Conservation (phyloP, 1,140 invertebrate species). For the Drosophila sp. region DNA sequence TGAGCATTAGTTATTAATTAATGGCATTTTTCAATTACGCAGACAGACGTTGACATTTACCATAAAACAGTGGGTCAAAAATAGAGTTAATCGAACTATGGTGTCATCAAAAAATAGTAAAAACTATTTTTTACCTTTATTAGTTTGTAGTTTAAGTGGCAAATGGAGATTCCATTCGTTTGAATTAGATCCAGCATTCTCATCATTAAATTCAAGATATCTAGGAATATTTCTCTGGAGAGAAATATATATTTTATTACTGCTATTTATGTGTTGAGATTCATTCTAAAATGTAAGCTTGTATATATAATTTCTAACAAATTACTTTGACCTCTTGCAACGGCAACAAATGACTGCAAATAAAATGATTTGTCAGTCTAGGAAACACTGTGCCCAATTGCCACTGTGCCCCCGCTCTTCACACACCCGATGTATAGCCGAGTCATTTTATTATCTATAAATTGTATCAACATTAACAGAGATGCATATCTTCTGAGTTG, state of each 20-base stretch:
- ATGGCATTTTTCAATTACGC: constrained; percentile 78
- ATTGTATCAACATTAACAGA: constrained; percentile 63
- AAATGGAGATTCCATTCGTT: no score
- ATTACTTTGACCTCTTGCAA: background rate
- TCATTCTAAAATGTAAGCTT: no score
- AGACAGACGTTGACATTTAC: constrained; percentile 67
- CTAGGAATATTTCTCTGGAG: no score
- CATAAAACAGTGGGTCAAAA: constrained; percentile 47
- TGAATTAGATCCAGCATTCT: no score
- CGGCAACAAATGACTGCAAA: background rate
- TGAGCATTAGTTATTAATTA: constrained; percentile 63
- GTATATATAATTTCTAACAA: background rate
- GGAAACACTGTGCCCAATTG: constrained; percentile 29
- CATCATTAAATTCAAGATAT: no score
- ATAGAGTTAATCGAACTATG: no score
- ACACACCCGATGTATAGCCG: background rate
- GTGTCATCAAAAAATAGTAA: no score
- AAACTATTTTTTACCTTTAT: no score
- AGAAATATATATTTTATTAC: no score
- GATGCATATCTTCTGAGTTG: constrained; percentile 63
- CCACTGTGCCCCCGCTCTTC: constrained; percentile 9
- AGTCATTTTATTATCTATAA: constrained; percentile 68
- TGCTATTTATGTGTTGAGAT: no score
- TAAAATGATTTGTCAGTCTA: background rate
- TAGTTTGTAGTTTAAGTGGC: no score